Conservation (phyloP, 2,113 vertebrate genomes). For the Sebastes fasciatus region DNA sequence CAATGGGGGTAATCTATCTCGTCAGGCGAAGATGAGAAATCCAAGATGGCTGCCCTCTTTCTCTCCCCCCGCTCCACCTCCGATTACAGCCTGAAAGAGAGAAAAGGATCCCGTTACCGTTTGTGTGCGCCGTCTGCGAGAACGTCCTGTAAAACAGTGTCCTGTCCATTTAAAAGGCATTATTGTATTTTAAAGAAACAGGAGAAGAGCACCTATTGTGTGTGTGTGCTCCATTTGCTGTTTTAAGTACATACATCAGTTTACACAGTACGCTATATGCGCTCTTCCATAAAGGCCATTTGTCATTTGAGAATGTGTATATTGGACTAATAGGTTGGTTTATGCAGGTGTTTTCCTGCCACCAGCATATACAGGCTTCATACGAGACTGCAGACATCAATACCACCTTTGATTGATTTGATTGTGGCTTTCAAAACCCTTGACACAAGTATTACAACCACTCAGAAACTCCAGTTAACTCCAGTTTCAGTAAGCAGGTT, state of each 20-base stretch:
- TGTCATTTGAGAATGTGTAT: conserved; percentile 30
- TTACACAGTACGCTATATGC: conserved; percentile 4
- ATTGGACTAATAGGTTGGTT: conserved; percentile 11
- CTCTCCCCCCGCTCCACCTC: conserved; percentile 49
- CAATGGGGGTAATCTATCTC: conserved; percentile 67
- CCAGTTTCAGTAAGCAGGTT: conserved; percentile 1
- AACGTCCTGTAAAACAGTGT: conserved; percentile 37
- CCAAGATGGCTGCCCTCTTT: conserved; percentile 70
- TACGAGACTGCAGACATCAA: neutral
- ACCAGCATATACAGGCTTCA: neutral
- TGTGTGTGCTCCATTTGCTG: conserved; percentile 45
- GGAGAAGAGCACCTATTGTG: conserved; percentile 18
- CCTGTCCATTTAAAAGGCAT: conserved; percentile 29
- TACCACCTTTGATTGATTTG: neutral
- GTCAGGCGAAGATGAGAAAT: conserved; percentile 71
- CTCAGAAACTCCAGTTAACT: neutral
- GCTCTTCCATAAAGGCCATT: neutral
- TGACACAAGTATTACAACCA: neutral
- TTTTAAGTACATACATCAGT: conserved; percentile 20
- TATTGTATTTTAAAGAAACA: conserved; percentile 35
- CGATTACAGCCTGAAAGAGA: conserved; percentile 69
- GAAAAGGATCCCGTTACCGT: conserved; percentile 61
- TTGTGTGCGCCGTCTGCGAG: conserved; percentile 9
- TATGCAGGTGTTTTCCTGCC: conserved; percentile 8
- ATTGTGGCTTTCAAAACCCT: conserved; percentile 7